Evolutionary conservation across 2,113 vertebrate species (phyloP), one percentile per base, ranked within the genome.

Genomic region (Planiliza haematocheilus): DNA sequence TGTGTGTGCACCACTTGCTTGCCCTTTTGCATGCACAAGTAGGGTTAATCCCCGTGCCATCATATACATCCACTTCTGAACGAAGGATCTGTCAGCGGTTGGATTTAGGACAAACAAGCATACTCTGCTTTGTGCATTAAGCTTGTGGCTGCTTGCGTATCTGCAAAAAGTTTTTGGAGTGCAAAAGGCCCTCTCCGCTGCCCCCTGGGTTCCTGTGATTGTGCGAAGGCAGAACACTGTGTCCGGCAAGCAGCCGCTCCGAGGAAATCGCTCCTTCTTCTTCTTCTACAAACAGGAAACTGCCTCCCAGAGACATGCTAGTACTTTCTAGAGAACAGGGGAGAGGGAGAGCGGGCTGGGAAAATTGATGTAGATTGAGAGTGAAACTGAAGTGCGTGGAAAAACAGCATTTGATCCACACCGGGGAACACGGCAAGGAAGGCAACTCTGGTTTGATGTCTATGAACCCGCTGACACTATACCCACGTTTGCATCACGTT

Each of bases 171-270:
- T 74, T n/a, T 74, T n/a, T 49, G 0, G 60, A 74, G 77, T 51
- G 69, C 51, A 50, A 43, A 42, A 79, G 84, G 79, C 78, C 77
- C 49, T 82, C 79, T 70, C 69, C 61, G 77, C 88, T 88, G 81
- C 88, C 90, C 91, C 85, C 77, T 72, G 86, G 89, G 92, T 94
- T 94, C 93, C 93, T 94, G 93, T 81, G 86, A 93, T 94, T 94
- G 93, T 94, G 86, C 67, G 56, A 83, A 87, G 64, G 77, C 89
- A 82, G 92, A 90, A 94, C 93, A 91, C 81, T 70, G 70, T 91
- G 93, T 94, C 90, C 91, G 84, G 82, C 72, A 53, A 86, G 81
- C 91, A 75, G 89, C 78, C 63, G 24, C 84, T 87, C 81, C 66
- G 74, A 94, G 93, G 94, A 94, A 94, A 86, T 93, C 84, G 89